Conservation (phyloP, 2,797 vertebrate genomes). For the Ficedula albicollis region DNA sequence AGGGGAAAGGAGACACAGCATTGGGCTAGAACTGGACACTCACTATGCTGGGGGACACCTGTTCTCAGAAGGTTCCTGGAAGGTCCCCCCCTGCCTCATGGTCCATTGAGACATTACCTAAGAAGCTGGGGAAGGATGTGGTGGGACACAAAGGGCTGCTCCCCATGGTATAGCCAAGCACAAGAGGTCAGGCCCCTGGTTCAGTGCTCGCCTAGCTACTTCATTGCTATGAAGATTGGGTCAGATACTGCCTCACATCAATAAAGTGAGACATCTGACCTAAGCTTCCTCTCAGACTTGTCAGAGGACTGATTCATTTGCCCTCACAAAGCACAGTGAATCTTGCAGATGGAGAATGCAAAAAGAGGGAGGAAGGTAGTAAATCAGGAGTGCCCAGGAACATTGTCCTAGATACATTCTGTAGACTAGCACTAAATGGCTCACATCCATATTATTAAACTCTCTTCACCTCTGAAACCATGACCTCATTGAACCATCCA, state of each 20-base stretch:
- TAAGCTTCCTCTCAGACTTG: background rate
- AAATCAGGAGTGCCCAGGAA: conserved; percentile 27
- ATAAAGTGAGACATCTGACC: background rate
- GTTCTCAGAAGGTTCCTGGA: background rate
- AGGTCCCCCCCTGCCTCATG: background rate
- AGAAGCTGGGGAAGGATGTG: background rate
- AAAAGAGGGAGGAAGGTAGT: background rate
- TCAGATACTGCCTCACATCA: background rate
- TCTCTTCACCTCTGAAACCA: conserved; percentile 7
- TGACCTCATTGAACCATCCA: background rate
- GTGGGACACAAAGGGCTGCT: background rate
- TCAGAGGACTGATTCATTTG: conserved; percentile 27
- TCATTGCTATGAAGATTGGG: background rate
- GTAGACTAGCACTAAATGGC: background rate
- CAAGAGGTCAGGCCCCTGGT: background rate
- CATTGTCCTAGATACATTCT: background rate
- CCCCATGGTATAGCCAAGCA: background rate
- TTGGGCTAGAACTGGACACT: background rate
- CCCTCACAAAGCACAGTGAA: conserved; percentile 40
- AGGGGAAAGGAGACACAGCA: background rate
- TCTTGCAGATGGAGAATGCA: conserved; percentile 3
- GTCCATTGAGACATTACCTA: background rate
- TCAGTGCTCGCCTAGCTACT: background rate
- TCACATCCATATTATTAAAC: background rate
- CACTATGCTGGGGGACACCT: rapidly evolving